Conservation (phyloP, 37 sponge, comb jelly and placozoan genomes). For the Chondrilla cf. caribensis region DNA sequence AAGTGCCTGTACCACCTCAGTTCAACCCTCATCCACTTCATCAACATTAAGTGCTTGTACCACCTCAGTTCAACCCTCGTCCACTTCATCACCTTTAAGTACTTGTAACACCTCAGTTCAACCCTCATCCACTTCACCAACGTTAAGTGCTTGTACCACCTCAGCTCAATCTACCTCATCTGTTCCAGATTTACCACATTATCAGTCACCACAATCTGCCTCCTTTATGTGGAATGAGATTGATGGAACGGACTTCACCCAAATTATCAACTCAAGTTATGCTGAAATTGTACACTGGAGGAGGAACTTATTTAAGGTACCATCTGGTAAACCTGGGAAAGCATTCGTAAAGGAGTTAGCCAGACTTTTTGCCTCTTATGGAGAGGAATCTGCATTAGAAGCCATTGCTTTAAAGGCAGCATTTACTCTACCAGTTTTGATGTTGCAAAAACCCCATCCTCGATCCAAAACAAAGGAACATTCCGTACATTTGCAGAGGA, state of each 20-base stretch:
- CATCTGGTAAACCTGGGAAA: neutral
- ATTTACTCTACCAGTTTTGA: constrained; percentile 1
- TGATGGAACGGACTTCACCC: neutral
- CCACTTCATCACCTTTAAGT: no score
- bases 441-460: constrained; percentile 22
- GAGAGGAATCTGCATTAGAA: constrained; percentile 10
- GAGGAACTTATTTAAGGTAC: constrained; percentile 7
- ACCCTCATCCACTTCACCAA: no score
- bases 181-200: neutral
- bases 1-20: no score
- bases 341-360: constrained; percentile 6
- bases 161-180: neutral
- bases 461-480: neutral
- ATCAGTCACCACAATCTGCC: neutral
- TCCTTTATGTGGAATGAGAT: constrained; percentile 17
- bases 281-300: constrained; percentile 18
- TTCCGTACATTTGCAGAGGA: neutral
- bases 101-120: no score
- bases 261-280: constrained; percentile 1
- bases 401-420: constrained; percentile 23
- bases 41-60: no score
- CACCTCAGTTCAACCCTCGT: no score
- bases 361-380: constrained; percentile 15
- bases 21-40: no score
- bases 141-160: no score